Conservation (phyloP, 2,113 vertebrate genomes). For the Promerops cafer region DNA sequence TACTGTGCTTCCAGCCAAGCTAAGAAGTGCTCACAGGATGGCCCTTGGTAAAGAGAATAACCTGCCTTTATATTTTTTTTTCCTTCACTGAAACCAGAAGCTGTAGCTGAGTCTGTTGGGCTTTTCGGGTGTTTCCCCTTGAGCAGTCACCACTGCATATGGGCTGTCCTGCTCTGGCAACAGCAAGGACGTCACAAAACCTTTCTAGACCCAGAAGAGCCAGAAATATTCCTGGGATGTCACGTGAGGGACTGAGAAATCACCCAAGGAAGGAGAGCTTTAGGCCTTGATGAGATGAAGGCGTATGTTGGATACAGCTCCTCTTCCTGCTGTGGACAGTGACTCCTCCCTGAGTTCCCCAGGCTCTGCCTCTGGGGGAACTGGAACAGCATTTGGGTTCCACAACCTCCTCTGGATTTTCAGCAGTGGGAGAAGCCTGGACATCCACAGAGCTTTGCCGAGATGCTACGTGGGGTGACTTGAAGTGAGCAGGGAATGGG, state of each 20-base stretch:
- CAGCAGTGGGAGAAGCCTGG: background rate
- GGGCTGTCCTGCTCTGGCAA: background rate
- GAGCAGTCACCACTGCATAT: accelerated
- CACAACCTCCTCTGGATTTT: background rate
- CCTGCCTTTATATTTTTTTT: background rate
- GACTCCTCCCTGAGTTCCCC: background rate
- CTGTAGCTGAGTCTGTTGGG: background rate
- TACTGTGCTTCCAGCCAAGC: background rate
- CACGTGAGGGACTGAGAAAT: background rate
- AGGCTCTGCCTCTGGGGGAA: background rate
- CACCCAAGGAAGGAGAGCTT: background rate
- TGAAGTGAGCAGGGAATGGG: background rate
- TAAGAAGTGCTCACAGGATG: background rate
- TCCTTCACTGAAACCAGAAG: background rate
- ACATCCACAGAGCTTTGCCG: accelerated
- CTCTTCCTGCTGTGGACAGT: background rate
- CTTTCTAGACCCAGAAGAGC: background rate
- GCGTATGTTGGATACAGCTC: accelerated
- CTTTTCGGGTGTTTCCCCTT: background rate
- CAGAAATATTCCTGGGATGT: background rate
- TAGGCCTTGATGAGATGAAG: background rate
- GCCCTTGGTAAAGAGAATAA: background rate
- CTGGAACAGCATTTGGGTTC: accelerated
- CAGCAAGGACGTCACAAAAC: background rate
- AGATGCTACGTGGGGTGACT: accelerated